Evolutionary conservation across 2,888 invertebrate genomes (phyloP), one percentile per base, ranked within the genome.

Genomic region (Drosophila seclusa): DNA sequence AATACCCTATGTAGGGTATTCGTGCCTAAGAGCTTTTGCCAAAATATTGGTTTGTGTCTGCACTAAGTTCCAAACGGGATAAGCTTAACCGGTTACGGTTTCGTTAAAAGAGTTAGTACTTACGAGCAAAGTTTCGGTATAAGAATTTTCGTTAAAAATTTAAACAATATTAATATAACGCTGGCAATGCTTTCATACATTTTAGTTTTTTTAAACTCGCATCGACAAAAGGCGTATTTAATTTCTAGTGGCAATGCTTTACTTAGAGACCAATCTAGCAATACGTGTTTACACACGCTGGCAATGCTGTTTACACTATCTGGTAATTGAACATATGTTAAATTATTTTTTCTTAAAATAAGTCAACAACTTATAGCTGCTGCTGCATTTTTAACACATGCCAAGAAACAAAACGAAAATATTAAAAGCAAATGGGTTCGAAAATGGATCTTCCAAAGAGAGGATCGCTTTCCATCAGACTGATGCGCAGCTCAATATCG

Each of bases 21-120:
- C 6, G 24, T 18, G 21, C 24, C 27, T 0, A 4, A 21, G 13
- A 38, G 38, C 7, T 18, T 13, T 32, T n/a, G 13, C 3, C 24
- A 64, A 11, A 3, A 27, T 6, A 3, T 11, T 36, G 66, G 66
- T 65, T 65, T 31, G 66, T 66, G 66, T 36, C 66, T 3, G 2
- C 13, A 11, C 65, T 66, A 66, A 42, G 36, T 53, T 45, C 42
- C n/a, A 55, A 55, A 38, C 18, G 27, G 16, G 4, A 21, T 53
- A n/a, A 38, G 27, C 27, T 38, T 31, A 65, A 36, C 65, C 66
- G 42, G 66, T 42, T 66, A 42, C 3, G 5, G 40, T n/a, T 66
- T 42, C 66, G 66, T 65, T 18, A 36, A 65, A 66, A 66, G 42
- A 27, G 18, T 49, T 27, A 16, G 7, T 49, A 27, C 24, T 49